These are phyloP conservation scores for Ditula angustiorana DNA, from an alignment of 2,888 invertebrate genomes.

Conservation along the genomic window DNA sequence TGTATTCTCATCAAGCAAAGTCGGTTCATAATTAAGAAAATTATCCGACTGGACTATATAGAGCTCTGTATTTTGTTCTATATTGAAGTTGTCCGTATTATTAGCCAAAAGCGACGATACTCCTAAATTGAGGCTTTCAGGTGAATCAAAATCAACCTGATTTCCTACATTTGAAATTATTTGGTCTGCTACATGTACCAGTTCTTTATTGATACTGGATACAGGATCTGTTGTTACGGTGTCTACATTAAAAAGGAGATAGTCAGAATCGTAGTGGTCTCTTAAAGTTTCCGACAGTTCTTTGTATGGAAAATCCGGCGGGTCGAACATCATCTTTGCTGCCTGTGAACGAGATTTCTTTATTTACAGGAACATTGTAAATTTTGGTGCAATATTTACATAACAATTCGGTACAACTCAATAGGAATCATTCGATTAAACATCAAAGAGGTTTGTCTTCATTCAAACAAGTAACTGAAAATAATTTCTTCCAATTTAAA, in stretches of 20 bases:
- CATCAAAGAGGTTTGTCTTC: no score
- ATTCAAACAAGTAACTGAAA: neutral
- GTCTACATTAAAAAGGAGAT: slow-evolving; percentile 63
- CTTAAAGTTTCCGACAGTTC: slow-evolving; percentile 64
- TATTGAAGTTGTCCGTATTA: slow-evolving; percentile 31
- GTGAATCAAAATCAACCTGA: slow-evolving; percentile 64
- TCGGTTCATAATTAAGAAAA: slow-evolving; percentile 69
- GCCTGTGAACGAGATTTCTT: slow-evolving; percentile 45
- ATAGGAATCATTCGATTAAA: no score
- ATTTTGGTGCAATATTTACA: neutral
- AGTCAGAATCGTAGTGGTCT: slow-evolving; percentile 67
- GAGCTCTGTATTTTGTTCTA: slow-evolving; percentile 55
- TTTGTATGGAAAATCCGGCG: slow-evolving; percentile 78
- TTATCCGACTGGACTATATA: slow-evolving; percentile 66
- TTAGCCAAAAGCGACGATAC: slow-evolving; percentile 52
- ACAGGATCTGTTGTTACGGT: slow-evolving; percentile 41
- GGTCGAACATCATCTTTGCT: slow-evolving; percentile 76
- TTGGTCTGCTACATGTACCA: slow-evolving; percentile 53
- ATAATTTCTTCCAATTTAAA: neutral
- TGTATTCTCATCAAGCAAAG: slow-evolving; percentile 74
- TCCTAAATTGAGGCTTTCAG: slow-evolving; percentile 66
- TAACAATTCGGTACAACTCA: no score
- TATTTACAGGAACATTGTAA: neutral
- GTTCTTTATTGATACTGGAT: slow-evolving; percentile 47
- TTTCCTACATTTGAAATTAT: slow-evolving; percentile 60